Conservation (phyloP, 2,888 invertebrate genomes). For the Heliconius ismenius region DNA sequence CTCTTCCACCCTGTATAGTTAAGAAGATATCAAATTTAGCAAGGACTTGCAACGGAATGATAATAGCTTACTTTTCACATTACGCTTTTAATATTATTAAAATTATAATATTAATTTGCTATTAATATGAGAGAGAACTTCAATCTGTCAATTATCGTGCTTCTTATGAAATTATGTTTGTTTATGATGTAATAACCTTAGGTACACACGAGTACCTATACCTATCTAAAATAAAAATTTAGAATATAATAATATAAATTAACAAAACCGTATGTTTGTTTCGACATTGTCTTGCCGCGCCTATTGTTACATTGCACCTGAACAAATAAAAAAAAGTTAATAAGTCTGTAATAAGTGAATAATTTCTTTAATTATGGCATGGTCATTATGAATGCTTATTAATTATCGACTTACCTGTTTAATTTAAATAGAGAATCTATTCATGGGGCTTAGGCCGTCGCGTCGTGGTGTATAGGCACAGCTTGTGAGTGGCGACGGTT, state of each 20-base stretch:
- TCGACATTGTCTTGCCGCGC: slow-evolving; percentile 31
- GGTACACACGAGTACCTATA: too few relatives aligned
- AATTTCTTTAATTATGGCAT: slow-evolving; percentile 43
- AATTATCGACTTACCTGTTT: slow-evolving; percentile 8
- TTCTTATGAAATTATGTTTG: too few relatives aligned
- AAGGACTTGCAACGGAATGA: background rate
- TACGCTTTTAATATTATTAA: background rate
- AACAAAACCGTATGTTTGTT: slow-evolving; percentile 18
- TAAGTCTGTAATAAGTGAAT: slow-evolving; percentile 43
- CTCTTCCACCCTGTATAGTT: too few relatives aligned
- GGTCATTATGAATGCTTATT: slow-evolving; percentile 15
- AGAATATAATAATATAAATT: background rate
- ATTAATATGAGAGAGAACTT: background rate
- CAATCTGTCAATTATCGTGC: background rate
- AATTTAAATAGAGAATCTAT: background rate
- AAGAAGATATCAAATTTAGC: background rate
- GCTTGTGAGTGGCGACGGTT: too few relatives aligned
- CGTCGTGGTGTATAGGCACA: too few relatives aligned
- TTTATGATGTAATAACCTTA: too few relatives aligned
- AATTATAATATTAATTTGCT: background rate
- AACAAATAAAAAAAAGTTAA: slow-evolving; percentile 42
- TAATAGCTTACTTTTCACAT: background rate
- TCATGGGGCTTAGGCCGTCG: background rate
- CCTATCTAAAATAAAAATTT: background rate
- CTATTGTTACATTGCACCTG: slow-evolving; percentile 39